Evolutionary conservation across 1,140 invertebrate genomes (phyloP).

Genomic region (Epicauta chinensis): DNA sequence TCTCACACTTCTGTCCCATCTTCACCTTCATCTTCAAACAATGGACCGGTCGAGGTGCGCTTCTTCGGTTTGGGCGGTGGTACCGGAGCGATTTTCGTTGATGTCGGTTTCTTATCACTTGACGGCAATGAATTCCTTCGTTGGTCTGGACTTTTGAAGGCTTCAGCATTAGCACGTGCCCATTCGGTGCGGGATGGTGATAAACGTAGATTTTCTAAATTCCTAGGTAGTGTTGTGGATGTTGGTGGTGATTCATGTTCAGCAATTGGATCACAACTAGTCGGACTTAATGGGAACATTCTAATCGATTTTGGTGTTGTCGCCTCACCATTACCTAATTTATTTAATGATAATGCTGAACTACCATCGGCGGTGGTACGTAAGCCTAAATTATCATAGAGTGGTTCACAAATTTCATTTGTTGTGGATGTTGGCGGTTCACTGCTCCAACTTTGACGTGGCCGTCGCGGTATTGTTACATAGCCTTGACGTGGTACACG

Average conservation of each 20-base stretch:
- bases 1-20: conserved; percentile 77
- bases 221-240: conserved; percentile 44
- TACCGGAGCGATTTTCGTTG: conserved; percentile 66
- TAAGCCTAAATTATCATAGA: conserved; percentile 77
- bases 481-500: conserved; percentile 62
- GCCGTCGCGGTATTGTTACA: conserved; percentile 76
- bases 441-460: conserved; percentile 72
- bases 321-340: conserved; percentile 40
- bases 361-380: conserved; percentile 81
- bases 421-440: conserved; percentile 41
- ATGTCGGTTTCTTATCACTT: neutral
- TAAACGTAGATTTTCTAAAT: conserved; percentile 33
- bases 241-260: conserved; percentile 50
- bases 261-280: conserved; percentile 58
- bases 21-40: conserved; percentile 79
- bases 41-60: conserved; percentile 51
- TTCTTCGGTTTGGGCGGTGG: conserved; percentile 78
- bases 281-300: conserved; percentile 39
- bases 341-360: conserved; percentile 69
- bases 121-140: conserved; percentile 28
- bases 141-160: conserved; percentile 29
- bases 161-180: conserved; percentile 27
- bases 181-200: conserved; percentile 29
- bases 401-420: conserved; percentile 55
- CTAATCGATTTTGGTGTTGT: conserved; percentile 41